Evolutionary conservation across 2,888 invertebrate species (phyloP).

Genomic region (Oxycera nigricornis): DNA sequence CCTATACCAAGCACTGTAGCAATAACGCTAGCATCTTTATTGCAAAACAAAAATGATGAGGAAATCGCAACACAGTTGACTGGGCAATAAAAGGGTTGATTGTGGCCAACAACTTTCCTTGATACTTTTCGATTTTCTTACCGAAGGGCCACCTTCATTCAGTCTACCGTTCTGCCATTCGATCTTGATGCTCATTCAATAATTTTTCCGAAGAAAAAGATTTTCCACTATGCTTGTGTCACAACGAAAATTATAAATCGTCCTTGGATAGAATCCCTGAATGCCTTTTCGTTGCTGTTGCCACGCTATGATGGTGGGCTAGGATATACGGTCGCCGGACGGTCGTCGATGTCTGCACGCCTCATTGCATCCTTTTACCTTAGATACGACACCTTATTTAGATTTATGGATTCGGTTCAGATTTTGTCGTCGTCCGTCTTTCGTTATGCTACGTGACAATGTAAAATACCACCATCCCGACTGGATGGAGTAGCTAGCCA

Average conservation of each 20-base stretch:
- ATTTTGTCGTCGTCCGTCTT: conserved; percentile 38
- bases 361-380: conserved; percentile 46
- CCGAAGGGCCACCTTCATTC: background rate
- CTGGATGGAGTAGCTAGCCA: conserved; percentile 4
- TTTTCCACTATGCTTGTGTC: conserved; percentile 27
- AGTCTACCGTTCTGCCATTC: conserved; percentile 10
- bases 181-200: conserved; percentile 26
- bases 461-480: background rate
- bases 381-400: conserved; percentile 46
- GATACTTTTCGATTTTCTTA: conserved; percentile 19
- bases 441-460: conserved; percentile 36
- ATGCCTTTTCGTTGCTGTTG: background rate
- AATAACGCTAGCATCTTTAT: background rate
- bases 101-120: conserved; percentile 37
- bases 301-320: background rate
- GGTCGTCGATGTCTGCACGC: conserved; percentile 39
- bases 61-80: conserved; percentile 47
- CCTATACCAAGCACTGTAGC: background rate
- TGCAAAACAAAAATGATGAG: conserved; percentile 42
- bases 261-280: conserved; percentile 10
- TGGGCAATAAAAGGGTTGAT: conserved; percentile 48
- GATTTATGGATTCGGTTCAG: conserved; percentile 44
- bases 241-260: conserved; percentile 23
- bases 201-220: conserved; percentile 39
- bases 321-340: background rate